A percentile compares a stretch with the other conserved stretches of the same genome.
phyloP scores from a whole-genome alignment of 1,140 invertebrate species.

The Philopotamus ludificatus region DNA sequence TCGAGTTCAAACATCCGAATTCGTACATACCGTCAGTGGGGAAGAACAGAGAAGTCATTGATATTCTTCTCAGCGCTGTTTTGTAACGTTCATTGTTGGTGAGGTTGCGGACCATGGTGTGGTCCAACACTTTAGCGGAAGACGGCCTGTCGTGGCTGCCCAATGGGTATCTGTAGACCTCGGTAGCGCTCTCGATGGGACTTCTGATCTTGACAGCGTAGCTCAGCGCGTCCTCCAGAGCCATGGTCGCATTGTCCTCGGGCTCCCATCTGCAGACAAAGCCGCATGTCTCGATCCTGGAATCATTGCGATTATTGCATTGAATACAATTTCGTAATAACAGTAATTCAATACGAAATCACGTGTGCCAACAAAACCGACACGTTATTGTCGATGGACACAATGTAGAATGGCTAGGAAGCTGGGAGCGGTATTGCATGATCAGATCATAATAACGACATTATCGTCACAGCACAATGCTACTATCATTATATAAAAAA shows the following conservation, averaged over 20 bases:
- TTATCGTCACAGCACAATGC: too few relatives aligned
- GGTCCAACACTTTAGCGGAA: conserved; percentile 50
- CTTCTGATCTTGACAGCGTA: conserved; percentile 59
- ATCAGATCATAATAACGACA: too few relatives aligned
- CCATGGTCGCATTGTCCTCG: conserved; percentile 20
- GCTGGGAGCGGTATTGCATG: too few relatives aligned
- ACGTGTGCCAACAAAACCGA: too few relatives aligned
- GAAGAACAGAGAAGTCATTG: conserved; percentile 60
- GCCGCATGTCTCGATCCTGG: conserved; percentile 57
- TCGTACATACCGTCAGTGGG: conserved; percentile 55
- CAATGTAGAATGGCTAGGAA: too few relatives aligned
- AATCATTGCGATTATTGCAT: conserved; percentile 20
- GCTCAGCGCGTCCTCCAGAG: conserved; percentile 46
- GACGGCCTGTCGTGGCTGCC: conserved; percentile 44
- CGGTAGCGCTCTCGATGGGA: conserved; percentile 47
- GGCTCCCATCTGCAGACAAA: conserved; percentile 58
- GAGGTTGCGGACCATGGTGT: conserved; percentile 57
- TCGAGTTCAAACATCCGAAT: conserved; percentile 27
- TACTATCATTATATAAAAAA: too few relatives aligned
- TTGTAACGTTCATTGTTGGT: conserved; percentile 61
- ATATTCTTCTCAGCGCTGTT: conserved; percentile 58
- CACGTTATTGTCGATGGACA: too few relatives aligned
- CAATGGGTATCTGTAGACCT: conserved; percentile 49
- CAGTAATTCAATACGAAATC: too few relatives aligned
- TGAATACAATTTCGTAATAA: too few relatives aligned